phyloP scores from a whole-genome alignment of 2,888 invertebrate species.

The Dastarcus helophoroides region DNA sequence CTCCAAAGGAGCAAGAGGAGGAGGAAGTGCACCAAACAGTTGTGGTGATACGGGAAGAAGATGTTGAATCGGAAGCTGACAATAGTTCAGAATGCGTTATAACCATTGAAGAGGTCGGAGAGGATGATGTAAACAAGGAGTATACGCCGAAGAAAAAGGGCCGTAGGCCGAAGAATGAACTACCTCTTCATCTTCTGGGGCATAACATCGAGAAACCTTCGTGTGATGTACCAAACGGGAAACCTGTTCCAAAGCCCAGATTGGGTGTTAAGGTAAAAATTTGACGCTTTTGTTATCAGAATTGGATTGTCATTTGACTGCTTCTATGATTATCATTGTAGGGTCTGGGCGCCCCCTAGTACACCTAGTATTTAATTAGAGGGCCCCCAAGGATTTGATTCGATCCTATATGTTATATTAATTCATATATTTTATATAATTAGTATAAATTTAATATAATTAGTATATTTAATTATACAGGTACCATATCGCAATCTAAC shows the following conservation, averaged over 20 bases:
- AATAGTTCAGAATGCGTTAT: neutral
- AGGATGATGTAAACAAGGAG: neutral
- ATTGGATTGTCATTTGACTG: neutral
- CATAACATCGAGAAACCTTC: constrained; percentile 34
- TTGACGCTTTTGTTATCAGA: too few species aligned
- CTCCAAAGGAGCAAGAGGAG: constrained; percentile 2
- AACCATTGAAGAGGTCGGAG: neutral
- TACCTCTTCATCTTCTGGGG: constrained; percentile 36
- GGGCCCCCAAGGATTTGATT: too few species aligned
- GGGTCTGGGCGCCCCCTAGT: too few species aligned
- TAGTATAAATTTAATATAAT: too few species aligned
- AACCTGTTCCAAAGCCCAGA: constrained; percentile 35
- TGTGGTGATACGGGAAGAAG: neutral
- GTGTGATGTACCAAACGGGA: constrained; percentile 30
- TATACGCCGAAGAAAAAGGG: constrained; percentile 16
- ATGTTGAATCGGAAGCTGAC: neutral
- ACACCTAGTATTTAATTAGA: too few species aligned
- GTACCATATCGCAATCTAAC: constrained; percentile 38
- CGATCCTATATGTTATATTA: too few species aligned
- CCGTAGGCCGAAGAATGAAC: constrained; percentile 19
- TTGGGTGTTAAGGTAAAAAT: constrained; percentile 36
- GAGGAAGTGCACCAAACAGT: constrained; percentile 1
- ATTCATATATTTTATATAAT: too few species aligned
- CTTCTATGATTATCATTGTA: too few species aligned
- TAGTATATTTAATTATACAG: too few species aligned